phyloP scores from a whole-genome alignment of 2,797 vertebrate genomes.

The Artibeus jamaicensis region DNA sequence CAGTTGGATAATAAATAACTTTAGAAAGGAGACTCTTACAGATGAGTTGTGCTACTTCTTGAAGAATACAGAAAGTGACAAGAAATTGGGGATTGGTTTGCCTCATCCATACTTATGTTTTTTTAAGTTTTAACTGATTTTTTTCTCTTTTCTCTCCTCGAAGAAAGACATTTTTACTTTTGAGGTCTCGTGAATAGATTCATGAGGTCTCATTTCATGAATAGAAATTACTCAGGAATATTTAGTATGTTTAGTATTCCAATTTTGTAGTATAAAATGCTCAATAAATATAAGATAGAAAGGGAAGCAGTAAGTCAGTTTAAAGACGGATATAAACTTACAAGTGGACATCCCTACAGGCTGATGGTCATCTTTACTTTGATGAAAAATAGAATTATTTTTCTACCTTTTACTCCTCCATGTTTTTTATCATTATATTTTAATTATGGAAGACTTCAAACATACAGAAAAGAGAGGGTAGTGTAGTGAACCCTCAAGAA shows the following conservation, averaged over 20 bases:
- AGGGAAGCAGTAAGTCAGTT: not conserved
- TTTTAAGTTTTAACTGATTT: not conserved
- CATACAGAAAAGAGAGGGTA: not conserved
- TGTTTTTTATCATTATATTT: not conserved
- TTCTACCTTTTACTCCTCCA: not conserved
- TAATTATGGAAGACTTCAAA: not conserved
- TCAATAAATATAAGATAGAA: not conserved
- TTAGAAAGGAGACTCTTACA: not conserved
- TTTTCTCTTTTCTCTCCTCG: not conserved
- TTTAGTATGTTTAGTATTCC: not conserved
- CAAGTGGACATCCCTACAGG: not conserved
- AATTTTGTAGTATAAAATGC: not conserved
- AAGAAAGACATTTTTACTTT: constrained; percentile 31
- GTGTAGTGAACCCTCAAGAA: not conserved
- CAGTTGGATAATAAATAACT: not conserved
- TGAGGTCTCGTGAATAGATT: not conserved
- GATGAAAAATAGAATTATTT: too few species aligned
- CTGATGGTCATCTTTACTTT: not conserved
- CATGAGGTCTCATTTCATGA: not conserved
- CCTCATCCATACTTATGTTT: not conserved
- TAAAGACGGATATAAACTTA: not conserved
- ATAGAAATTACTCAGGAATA: not conserved
- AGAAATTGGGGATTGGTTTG: not conserved
- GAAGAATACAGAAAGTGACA: not conserved
- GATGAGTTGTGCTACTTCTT: not conserved